A percentile compares a stretch with the other conserved stretches of the same genome.
phyloP scores from a whole-genome alignment of 2,888 invertebrate species.

The Nephrotoma flavescens region DNA sequence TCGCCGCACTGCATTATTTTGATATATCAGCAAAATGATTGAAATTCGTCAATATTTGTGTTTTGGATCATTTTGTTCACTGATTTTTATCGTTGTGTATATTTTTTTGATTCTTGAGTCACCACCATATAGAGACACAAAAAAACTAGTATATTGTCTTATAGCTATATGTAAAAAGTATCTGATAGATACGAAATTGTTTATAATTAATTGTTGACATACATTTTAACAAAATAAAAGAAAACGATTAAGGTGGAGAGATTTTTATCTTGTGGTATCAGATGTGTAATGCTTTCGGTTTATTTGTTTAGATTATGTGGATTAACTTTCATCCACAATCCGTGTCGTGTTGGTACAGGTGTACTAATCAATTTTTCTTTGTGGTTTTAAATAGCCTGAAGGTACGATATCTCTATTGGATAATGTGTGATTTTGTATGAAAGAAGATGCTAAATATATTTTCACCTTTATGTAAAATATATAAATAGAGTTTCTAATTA shows the following conservation, averaged over 20 bases:
- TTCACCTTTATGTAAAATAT: too few species aligned
- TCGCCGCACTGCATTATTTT: neutral
- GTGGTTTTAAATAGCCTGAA: neutral
- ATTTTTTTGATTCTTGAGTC: neutral
- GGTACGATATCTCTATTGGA: neutral
- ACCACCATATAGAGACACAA: too few species aligned
- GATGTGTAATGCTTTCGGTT: neutral
- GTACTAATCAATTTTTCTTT: neutral
- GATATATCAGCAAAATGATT: neutral
- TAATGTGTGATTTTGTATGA: too few species aligned
- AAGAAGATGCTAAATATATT: too few species aligned
- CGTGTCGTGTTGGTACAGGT: neutral
- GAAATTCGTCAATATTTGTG: neutral
- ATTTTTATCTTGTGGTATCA: neutral
- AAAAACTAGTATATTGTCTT: too few species aligned
- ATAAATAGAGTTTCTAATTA: too few species aligned
- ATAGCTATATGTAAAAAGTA: too few species aligned
- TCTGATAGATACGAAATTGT: neutral
- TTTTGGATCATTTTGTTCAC: neutral
- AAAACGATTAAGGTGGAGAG: neutral
- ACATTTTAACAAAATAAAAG: neutral
- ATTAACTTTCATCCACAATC: neutral
- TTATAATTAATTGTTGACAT: neutral
- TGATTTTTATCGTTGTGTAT: neutral
- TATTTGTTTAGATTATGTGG: neutral